phyloP scores from a whole-genome alignment of 2,113 vertebrate genomes.

The Mormoops blainvillei region DNA sequence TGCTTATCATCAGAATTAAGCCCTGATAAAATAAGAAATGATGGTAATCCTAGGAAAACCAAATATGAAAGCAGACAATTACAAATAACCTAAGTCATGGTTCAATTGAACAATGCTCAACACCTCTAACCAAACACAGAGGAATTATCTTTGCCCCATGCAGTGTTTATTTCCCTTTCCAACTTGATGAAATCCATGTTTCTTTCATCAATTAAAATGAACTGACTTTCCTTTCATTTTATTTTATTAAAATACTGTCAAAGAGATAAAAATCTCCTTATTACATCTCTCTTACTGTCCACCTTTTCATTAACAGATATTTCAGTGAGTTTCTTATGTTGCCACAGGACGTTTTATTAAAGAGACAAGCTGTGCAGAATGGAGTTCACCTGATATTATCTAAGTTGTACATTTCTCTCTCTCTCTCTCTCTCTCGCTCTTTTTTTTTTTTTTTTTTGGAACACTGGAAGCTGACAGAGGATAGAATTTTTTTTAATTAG shows the following conservation, averaged over 20 bases:
- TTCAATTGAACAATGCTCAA: not conserved
- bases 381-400: constrained; percentile 59
- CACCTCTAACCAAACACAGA: constrained; percentile 1
- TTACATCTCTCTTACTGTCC: constrained; percentile 55
- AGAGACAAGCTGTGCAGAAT: constrained; percentile 28
- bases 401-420: constrained; percentile 41
- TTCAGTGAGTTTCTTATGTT: constrained; percentile 31
- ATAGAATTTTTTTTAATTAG: constrained; percentile 42
- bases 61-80: not conserved
- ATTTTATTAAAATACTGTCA: constrained; percentile 59
- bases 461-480: constrained; percentile 2
- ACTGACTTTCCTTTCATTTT: constrained; percentile 53
- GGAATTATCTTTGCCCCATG: not conserved
- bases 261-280: constrained; percentile 64
- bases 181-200: constrained; percentile 50
- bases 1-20: not conserved
- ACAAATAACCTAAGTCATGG: not conserved
- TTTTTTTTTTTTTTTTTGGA: not conserved
- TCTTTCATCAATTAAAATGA: constrained; percentile 62
- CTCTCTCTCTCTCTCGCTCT: too few relatives aligned
- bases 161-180: constrained; percentile 42
- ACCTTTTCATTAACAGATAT: constrained; percentile 65
- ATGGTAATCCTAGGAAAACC: constrained; percentile 1
- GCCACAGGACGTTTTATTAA: constrained; percentile 65
- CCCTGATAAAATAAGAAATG: constrained; percentile 32